A percentile compares a stretch with the other conserved stretches of the same genome.
phyloP scores from a whole-genome alignment of 1,140 invertebrate genomes.

The Cepaea nemoralis region DNA sequence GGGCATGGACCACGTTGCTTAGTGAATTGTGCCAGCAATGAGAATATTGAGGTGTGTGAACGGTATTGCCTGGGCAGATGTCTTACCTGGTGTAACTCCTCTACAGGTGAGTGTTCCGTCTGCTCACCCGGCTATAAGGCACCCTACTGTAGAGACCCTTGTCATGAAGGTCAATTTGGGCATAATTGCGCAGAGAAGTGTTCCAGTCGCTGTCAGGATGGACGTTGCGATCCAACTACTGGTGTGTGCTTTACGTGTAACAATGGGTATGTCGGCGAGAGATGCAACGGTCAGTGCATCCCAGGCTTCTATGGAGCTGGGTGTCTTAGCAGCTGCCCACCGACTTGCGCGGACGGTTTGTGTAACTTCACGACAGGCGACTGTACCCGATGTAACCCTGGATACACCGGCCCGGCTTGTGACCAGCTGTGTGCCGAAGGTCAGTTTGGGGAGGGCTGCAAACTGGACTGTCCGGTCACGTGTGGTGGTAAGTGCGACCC shows the following conservation, averaged over 20 bases:
- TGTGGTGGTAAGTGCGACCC: constrained; percentile 17
- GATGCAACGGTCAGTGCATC: constrained; percentile 33
- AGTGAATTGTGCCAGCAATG: constrained; percentile 8
- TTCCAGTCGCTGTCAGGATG: not conserved
- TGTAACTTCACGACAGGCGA: constrained; percentile 16
- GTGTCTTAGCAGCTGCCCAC: not conserved
- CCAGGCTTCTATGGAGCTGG: constrained; percentile 4
- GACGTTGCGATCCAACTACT: not conserved
- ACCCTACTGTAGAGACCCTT: constrained; percentile 12
- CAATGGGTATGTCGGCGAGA: constrained; percentile 20
- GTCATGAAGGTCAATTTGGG: constrained; percentile 9
- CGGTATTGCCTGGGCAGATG: constrained; percentile 19
- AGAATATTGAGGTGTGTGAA: not conserved
- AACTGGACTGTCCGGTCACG: not conserved
- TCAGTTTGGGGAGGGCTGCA: constrained; percentile 3
- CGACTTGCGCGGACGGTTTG: not conserved
- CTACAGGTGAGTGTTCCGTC: not conserved
- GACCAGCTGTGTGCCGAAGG: constrained; percentile 11
- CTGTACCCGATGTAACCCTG: not conserved
- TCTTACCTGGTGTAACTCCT: constrained; percentile 25
- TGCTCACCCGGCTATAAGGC: constrained; percentile 6
- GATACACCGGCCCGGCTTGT: not conserved
- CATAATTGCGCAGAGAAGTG: not conserved
- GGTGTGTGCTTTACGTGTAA: constrained; percentile 2
- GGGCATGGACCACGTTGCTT: not conserved